Conservation (phyloP, 2,797 vertebrate genomes). For the Vespertilio murinus region DNA sequence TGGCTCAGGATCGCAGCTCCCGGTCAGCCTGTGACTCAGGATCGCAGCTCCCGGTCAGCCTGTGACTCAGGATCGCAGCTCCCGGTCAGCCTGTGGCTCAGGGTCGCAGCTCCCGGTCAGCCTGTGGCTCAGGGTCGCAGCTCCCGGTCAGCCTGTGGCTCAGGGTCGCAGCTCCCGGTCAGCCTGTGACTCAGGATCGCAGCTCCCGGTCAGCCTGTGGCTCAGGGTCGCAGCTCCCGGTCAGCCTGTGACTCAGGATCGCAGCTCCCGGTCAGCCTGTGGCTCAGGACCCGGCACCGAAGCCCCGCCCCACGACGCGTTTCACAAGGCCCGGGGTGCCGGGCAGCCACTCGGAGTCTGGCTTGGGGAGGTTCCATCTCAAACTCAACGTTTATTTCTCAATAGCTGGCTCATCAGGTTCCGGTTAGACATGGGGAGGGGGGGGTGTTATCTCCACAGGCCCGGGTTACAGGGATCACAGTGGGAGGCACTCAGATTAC, state of each 20-base stretch:
- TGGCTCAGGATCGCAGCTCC: neutral
- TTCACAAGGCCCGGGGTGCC: no score
- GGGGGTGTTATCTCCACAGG: neutral
- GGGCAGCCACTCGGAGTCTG: rapidly evolving
- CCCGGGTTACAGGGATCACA: conserved; percentile 51
- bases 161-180: no score
- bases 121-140: no score
- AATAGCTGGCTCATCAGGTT: conserved; percentile 21
- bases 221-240: no score
- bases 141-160: no score
- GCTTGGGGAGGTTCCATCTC: neutral
- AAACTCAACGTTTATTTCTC: neutral
- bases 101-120: no score
- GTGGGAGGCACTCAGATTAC: conserved; percentile 59
- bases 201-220: no score
- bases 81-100: no score
- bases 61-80: no score
- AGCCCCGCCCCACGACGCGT: no score
- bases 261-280: neutral
- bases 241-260: neutral
- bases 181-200: neutral
- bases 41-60: no score
- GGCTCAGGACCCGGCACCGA: neutral
- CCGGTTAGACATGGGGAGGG: neutral
- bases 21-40: no score